Percentiles rank a stretch among this genome's conserved stretches.
phyloP scores from a whole-genome alignment of 2,113 vertebrate species.

The Engraulis encrasicolus region DNA sequence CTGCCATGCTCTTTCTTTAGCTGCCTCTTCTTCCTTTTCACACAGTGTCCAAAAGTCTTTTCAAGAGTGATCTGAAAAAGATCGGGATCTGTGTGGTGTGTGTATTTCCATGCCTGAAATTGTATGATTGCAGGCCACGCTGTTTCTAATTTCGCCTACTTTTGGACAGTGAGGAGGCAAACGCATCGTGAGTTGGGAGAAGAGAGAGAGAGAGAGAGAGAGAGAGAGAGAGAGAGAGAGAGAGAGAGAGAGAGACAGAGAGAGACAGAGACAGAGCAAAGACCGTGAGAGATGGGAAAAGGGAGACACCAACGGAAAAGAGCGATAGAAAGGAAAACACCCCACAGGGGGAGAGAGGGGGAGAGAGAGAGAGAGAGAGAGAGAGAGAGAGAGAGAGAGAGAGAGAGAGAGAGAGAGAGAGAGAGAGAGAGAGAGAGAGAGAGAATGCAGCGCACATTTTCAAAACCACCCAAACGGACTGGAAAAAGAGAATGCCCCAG shows the following conservation, averaged over 20 bases:
- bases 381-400: conserved; percentile 13
- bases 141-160: conserved; percentile 59
- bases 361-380: neutral
- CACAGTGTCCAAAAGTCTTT: neutral
- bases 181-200: neutral
- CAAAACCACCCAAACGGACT: conserved; percentile 23
- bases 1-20: neutral
- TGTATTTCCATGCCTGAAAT: conserved; percentile 56
- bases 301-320: no score
- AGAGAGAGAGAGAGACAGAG: no score
- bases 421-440: conserved; percentile 31
- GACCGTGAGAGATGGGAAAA: no score
- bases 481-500: conserved; percentile 34
- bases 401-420: neutral
- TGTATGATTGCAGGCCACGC: conserved; percentile 58
- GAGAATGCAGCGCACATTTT: conserved; percentile 40
- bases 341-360: neutral
- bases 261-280: no score
- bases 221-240: no score
- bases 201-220: neutral
- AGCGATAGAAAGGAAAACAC: no score
- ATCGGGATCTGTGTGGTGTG: conserved; percentile 40
- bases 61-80: neutral
- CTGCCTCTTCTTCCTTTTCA: neutral
- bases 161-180: conserved; percentile 36